These are phyloP conservation scores for Pelodytes ibericus DNA, from an alignment of 2,797 vertebrate genomes.

Conservation along the genomic window DNA sequence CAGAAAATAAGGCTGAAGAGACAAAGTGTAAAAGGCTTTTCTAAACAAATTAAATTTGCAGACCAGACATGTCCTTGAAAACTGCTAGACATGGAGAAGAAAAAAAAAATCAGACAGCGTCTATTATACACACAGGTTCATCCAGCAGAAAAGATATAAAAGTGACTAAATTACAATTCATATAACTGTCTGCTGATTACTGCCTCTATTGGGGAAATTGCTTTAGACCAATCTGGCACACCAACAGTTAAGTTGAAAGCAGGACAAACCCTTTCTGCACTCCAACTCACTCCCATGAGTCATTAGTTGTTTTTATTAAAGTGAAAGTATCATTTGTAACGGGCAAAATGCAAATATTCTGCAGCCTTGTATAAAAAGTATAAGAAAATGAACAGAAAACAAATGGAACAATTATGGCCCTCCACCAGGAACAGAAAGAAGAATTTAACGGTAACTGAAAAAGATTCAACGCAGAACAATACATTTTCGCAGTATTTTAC, in stretches of 20 bases:
- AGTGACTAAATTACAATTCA: not conserved
- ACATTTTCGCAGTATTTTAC: too few species aligned
- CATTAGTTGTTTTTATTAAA: too few species aligned
- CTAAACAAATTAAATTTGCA: conserved; percentile 6
- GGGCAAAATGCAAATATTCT: too few species aligned
- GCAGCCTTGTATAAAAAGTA: too few species aligned
- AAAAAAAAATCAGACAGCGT: conserved; percentile 18
- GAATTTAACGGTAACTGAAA: too few species aligned
- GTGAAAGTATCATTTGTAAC: too few species aligned
- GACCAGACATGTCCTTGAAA: conserved; percentile 27
- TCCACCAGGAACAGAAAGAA: too few species aligned
- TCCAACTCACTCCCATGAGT: not conserved
- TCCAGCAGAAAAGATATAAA: not conserved
- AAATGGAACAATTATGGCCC: too few species aligned
- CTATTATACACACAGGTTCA: conserved; percentile 5
- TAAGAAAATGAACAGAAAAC: too few species aligned
- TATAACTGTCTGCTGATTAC: not conserved
- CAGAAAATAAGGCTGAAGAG: not conserved
- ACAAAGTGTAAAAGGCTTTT: not conserved
- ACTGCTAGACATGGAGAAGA: conserved; percentile 15
- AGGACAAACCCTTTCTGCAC: not conserved
- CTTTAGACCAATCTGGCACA: not conserved
- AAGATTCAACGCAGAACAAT: too few species aligned
- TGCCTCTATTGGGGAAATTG: not conserved
- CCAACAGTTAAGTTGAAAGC: not conserved